A percentile compares a stretch with the other conserved stretches of the same genome.
Evolutionary conservation across 2,113 vertebrate species (phyloP).

Genomic region (Nesogale talazaci): DNA sequence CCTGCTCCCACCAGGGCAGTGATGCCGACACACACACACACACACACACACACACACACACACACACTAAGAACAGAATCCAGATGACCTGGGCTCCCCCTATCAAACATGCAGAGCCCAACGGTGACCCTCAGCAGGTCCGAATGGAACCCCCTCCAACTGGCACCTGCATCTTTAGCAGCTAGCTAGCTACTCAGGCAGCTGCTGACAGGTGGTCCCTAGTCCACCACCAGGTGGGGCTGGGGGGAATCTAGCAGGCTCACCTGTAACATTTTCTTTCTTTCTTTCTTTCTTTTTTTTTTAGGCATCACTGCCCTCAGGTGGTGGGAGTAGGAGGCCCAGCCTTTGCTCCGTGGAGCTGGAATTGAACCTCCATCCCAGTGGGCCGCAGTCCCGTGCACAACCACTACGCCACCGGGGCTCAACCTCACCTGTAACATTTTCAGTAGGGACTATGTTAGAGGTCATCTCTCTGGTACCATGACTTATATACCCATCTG

Average conservation of each 20-base stretch:
- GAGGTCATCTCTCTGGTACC: conserved; percentile 20
- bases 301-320: too few species aligned
- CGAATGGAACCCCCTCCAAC: not conserved
- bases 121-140: not conserved
- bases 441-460: not conserved
- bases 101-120: conserved; percentile 28
- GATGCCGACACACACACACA: too few species aligned
- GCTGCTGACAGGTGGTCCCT: conserved; percentile 16
- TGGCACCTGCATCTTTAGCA: conserved; percentile 30
- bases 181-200: not conserved
- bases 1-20: too few species aligned
- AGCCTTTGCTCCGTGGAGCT: too few species aligned
- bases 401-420: too few species aligned
- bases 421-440: not conserved
- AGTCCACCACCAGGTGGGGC: not conserved
- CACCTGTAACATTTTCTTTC: not conserved
- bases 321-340: too few species aligned
- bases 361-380: too few species aligned
- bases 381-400: too few species aligned
- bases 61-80: conserved; percentile 30
- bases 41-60: too few species aligned
- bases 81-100: conserved; percentile 7
- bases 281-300: too few species aligned
- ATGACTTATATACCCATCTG: not conserved
- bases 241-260: not conserved